A percentile compares a stretch with the other conserved stretches of the same genome.
Conservation (phyloP, 2,797 vertebrate genomes). For the Acipenser oxyrinchus region DNA sequence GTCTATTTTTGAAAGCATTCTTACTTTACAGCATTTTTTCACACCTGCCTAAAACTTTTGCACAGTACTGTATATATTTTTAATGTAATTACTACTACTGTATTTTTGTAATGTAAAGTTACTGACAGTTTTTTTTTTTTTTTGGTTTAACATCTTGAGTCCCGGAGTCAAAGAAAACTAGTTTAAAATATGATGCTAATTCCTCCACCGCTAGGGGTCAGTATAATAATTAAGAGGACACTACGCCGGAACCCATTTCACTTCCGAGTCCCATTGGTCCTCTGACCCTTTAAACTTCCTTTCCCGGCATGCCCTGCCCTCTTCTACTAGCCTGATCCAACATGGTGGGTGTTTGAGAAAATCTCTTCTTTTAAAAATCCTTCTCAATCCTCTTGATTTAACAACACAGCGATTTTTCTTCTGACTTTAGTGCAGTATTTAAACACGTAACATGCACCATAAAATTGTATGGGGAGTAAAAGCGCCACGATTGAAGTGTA, state of each 20-base stretch:
- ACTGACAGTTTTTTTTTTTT: too few species aligned
- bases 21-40: too few species aligned
- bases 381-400: conserved; percentile 33
- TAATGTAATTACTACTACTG: too few species aligned
- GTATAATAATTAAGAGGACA: not conserved
- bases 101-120: too few species aligned
- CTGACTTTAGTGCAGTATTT: not conserved
- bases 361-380: not conserved
- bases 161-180: too few species aligned
- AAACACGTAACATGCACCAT: not conserved
- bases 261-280: conserved; percentile 3
- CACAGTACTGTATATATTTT: too few species aligned
- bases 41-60: too few species aligned
- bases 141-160: too few species aligned
- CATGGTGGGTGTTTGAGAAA: conserved; percentile 68
- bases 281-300: conserved; percentile 32
- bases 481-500: not conserved
- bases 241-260: not conserved
- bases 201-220: conserved; percentile 3
- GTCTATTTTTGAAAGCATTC: too few species aligned
- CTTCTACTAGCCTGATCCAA: conserved; percentile 49
- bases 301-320: conserved; percentile 34
- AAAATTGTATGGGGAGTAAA: not conserved
- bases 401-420: rapidly evolving
- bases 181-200: too few species aligned